Evolutionary conservation across 2,888 invertebrate genomes (phyloP).

Genomic region (Synergus gifuensis): DNA sequence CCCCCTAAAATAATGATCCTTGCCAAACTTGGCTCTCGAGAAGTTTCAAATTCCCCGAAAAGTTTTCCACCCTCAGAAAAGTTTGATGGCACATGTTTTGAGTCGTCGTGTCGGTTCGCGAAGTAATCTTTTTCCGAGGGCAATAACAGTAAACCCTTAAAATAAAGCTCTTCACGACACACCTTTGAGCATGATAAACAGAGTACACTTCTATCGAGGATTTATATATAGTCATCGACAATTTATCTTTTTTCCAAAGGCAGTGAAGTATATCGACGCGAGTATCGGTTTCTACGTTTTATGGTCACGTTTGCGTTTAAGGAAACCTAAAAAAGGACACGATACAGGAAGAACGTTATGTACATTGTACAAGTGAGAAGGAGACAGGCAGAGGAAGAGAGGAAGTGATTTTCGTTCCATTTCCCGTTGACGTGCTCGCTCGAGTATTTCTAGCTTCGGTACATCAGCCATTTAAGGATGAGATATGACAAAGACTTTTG

Average conservation of each 20-base stretch:
- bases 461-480: constrained; percentile 41
- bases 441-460: constrained; percentile 35
- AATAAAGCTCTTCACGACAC: constrained; percentile 27
- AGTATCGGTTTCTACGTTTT: constrained; percentile 32
- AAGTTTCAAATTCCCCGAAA: background rate
- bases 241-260: constrained; percentile 27
- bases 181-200: constrained; percentile 31
- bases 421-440: constrained; percentile 38
- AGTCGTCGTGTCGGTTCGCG: background rate
- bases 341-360: constrained; percentile 8
- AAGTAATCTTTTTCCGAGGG: constrained; percentile 19
- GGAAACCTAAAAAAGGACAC: constrained; percentile 31
- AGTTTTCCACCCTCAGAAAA: background rate
- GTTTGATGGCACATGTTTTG: constrained; percentile 34
- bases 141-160: constrained; percentile 37
- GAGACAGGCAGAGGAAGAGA: constrained; percentile 20
- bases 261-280: constrained; percentile 35
- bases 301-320: constrained; percentile 37
- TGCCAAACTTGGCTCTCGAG: constrained; percentile 11
- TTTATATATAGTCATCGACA: constrained; percentile 16
- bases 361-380: background rate
- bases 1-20: background rate
- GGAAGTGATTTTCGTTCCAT: constrained; percentile 41
- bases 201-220: constrained; percentile 2
- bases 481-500: constrained; percentile 41